phyloP scores from a whole-genome alignment of 1,140 invertebrate genomes.

The Drosophila punjabiensis region DNA sequence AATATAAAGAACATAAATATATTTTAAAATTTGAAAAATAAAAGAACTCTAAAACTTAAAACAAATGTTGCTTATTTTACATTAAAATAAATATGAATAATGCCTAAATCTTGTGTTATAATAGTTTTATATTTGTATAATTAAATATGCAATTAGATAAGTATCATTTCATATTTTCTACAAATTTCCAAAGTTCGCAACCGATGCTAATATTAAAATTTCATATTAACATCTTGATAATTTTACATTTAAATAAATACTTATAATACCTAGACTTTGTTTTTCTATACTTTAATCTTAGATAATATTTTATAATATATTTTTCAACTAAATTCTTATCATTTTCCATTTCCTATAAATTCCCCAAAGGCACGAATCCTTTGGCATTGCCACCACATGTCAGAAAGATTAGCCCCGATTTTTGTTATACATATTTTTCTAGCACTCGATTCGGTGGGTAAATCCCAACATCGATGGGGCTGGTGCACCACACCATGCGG shows the following conservation, averaged over 20 bases:
- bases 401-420: conserved; percentile 39
- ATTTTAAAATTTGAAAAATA: background rate
- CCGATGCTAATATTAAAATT: no score
- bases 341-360: background rate
- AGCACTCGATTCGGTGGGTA: conserved; percentile 48
- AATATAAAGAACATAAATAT: no score
- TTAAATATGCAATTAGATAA: background rate
- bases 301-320: no score
- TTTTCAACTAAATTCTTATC: no score
- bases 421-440: conserved; percentile 46
- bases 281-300: background rate
- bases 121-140: no score
- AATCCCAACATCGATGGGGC: conserved; percentile 36
- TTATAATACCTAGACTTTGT: background rate
- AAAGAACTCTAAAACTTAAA: no score
- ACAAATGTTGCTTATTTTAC: no score
- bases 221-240: background rate
- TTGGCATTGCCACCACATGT: conserved; percentile 16
- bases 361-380: background rate
- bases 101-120: no score
- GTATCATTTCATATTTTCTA: no score
- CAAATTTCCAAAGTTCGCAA: no score
- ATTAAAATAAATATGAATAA: background rate
- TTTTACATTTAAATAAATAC: background rate
- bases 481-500: conserved; percentile 42